These are phyloP conservation scores for Drosophila anomalata DNA, from an alignment of 2,888 invertebrate species.

Conservation along the genomic window DNA sequence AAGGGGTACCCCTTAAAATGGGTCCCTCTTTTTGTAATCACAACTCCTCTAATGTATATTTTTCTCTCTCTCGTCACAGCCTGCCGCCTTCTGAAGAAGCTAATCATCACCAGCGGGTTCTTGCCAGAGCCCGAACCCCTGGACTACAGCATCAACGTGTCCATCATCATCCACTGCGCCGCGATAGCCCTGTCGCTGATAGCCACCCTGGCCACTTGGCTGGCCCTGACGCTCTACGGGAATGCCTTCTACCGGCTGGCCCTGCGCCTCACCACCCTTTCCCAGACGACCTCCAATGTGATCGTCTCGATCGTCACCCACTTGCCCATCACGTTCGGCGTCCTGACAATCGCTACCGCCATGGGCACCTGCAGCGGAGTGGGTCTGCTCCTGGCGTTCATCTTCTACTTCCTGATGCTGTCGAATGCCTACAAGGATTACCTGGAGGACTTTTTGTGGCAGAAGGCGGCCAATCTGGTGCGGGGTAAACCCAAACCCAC, in stretches of 20 bases:
- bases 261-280: slow-evolving; percentile 67
- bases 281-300: slow-evolving; percentile 80
- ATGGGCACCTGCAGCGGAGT: slow-evolving; percentile 90
- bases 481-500: slow-evolving; percentile 13
- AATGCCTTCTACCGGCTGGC: slow-evolving; percentile 67
- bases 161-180: slow-evolving; percentile 71
- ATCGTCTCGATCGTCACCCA: slow-evolving; percentile 88
- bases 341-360: slow-evolving; percentile 87
- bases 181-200: slow-evolving; percentile 73
- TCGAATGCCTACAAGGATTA: slow-evolving; percentile 89
- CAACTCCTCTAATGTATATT: neutral
- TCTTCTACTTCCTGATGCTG: slow-evolving; percentile 89
- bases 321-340: slow-evolving; percentile 88
- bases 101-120: slow-evolving; percentile 55
- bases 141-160: slow-evolving; percentile 69
- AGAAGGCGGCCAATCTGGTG: slow-evolving; percentile 81
- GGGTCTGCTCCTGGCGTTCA: slow-evolving; percentile 87
- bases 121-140: slow-evolving; percentile 59
- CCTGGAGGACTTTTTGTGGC: slow-evolving; percentile 85
- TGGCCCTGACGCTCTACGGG: slow-evolving; percentile 63
- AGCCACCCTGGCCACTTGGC: slow-evolving; percentile 61
- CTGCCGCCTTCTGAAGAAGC: slow-evolving; percentile 73
- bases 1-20: neutral
- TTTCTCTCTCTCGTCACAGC: slow-evolving; percentile 44
- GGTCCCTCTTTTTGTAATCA: neutral